phyloP scores from a whole-genome alignment of 35 echinoderm and acorn worm genomes.

The Stichopus chloronotus region DNA sequence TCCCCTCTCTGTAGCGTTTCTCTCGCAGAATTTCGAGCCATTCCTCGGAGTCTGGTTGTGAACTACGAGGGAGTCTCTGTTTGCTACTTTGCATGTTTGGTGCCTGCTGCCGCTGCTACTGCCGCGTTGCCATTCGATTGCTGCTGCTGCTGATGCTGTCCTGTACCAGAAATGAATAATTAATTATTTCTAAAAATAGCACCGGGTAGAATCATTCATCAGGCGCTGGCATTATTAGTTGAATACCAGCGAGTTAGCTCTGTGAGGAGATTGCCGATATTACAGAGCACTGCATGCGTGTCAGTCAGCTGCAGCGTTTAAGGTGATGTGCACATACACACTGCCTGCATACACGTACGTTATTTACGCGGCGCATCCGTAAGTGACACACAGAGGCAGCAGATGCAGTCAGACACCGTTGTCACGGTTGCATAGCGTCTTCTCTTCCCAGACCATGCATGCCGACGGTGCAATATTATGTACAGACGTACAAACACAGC shows the following conservation, averaged over 20 bases:
- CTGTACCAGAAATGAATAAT: slow-evolving; percentile 15
- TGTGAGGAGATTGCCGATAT: slow-evolving; percentile 8
- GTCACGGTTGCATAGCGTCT: background rate
- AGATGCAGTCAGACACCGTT: background rate
- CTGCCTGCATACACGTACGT: background rate
- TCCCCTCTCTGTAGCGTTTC: background rate
- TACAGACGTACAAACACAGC: background rate
- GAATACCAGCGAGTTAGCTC: slow-evolving; percentile 9
- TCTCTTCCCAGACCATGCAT: background rate
- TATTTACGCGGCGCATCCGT: background rate
- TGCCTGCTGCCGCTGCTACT: background rate
- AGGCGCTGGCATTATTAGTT: slow-evolving; percentile 19
- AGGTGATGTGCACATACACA: background rate
- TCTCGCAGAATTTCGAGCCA: background rate
- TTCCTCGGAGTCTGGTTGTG: background rate
- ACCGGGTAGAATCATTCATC: slow-evolving; percentile 14
- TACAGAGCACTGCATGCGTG: background rate
- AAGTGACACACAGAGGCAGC: background rate
- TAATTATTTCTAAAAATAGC: slow-evolving; percentile 27
- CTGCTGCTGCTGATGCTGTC: background rate
- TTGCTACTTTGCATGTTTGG: background rate
- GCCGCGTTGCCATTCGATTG: background rate
- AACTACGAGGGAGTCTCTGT: background rate
- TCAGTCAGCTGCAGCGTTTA: background rate
- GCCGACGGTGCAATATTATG: background rate